Conservation (phyloP, 2,113 vertebrate genomes). For the Lathamus discolor region DNA sequence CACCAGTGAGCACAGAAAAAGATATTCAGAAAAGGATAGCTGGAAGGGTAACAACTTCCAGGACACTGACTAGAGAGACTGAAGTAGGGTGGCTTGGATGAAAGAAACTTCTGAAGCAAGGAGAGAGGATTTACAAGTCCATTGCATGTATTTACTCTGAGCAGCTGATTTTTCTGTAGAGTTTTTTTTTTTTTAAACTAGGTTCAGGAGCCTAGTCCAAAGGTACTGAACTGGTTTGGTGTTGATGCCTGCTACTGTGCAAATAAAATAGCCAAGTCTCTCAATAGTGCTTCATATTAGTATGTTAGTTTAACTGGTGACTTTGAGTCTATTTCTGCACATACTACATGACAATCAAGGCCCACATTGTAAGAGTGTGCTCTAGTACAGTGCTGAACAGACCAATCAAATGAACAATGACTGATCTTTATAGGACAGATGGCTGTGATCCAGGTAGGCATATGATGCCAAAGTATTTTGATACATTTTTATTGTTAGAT, state of each 20-base stretch:
- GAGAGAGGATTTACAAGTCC: not conserved
- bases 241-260: not conserved
- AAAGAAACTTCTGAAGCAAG: not conserved
- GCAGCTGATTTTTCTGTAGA: not conserved
- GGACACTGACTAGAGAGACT: not conserved
- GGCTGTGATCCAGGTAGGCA: conserved; percentile 48
- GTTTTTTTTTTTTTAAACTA: not conserved
- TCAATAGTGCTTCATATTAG: not conserved
- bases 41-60: not conserved
- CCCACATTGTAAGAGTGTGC: no score
- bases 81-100: not conserved
- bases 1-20: not conserved
- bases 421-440: conserved; percentile 37
- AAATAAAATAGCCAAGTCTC: not conserved
- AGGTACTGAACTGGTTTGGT: not conserved
- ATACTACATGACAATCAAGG: no score
- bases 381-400: not conserved
- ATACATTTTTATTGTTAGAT: conserved; percentile 26
- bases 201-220: not conserved
- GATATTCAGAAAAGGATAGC: not conserved
- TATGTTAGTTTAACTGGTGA: not conserved
- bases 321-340: not conserved
- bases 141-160: not conserved
- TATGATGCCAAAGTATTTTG: conserved; percentile 17
- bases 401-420: not conserved